These are phyloP conservation scores for Phylloscopus whistleri DNA, from an alignment of 2,113 vertebrate genomes.

Conservation along the genomic window DNA sequence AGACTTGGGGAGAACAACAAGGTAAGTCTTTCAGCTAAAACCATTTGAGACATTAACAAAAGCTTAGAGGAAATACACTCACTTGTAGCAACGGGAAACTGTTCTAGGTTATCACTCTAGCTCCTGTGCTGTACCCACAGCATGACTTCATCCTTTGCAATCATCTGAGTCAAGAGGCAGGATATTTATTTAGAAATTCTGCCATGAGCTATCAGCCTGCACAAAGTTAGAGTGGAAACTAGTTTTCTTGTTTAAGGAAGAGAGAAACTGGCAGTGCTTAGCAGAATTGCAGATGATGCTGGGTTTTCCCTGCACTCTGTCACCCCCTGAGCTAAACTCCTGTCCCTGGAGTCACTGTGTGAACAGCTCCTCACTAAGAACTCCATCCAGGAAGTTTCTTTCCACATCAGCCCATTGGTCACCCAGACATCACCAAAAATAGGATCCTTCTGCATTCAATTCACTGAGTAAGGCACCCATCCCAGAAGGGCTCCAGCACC, in stretches of 20 bases:
- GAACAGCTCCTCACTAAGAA: background rate
- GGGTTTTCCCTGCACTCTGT: background rate
- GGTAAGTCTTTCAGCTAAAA: background rate
- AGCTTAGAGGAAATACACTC: background rate
- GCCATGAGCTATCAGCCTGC: background rate
- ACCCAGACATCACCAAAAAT: background rate
- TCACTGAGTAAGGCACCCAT: background rate
- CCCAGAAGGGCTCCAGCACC: background rate
- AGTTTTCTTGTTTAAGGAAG: conserved; percentile 17
- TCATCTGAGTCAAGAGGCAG: conserved; percentile 18
- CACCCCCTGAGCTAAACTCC: background rate
- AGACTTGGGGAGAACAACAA: background rate
- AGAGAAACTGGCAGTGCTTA: background rate
- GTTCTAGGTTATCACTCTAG: background rate
- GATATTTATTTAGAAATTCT: conserved; percentile 33
- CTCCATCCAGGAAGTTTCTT: background rate
- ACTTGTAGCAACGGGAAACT: background rate
- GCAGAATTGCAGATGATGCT: background rate
- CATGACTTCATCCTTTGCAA: conserved; percentile 36
- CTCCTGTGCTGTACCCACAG: background rate
- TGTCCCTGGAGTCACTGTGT: background rate
- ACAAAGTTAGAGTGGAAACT: background rate
- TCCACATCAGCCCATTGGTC: background rate
- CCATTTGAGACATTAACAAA: background rate
- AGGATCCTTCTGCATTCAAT: background rate